phyloP scores from a whole-genome alignment of 2,113 vertebrate species.

The Notarius lentiginosus region DNA sequence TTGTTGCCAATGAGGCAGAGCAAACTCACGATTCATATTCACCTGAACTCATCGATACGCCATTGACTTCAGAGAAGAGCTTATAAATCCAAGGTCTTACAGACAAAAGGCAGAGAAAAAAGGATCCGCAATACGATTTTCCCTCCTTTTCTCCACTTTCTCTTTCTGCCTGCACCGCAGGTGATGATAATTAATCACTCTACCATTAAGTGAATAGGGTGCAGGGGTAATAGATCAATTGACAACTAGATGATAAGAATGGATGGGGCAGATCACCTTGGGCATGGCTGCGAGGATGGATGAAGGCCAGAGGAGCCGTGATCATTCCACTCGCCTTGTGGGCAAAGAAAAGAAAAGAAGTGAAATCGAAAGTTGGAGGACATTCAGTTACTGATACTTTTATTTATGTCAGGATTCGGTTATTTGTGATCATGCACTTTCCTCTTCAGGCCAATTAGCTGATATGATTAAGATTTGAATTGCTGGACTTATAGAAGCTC shows the following conservation, averaged over 20 bases:
- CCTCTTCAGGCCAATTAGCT: background rate
- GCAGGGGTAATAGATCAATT: slow-evolving; percentile 75
- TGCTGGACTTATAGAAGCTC: background rate
- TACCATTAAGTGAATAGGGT: slow-evolving; percentile 70
- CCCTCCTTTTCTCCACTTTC: slow-evolving; percentile 55
- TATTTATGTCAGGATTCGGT: background rate
- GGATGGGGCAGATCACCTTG: slow-evolving; percentile 76
- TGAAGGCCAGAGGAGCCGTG: slow-evolving; percentile 40
- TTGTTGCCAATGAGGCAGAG: background rate
- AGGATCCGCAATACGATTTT: slow-evolving; percentile 43
- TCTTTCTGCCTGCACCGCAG: slow-evolving; percentile 44
- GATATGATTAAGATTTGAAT: background rate
- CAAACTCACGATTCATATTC: slow-evolving; percentile 10
- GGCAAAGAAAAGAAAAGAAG: slow-evolving; percentile 21
- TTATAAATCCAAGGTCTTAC: slow-evolving; percentile 28
- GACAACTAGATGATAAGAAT: slow-evolving; percentile 76
- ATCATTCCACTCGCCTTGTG: slow-evolving; percentile 47
- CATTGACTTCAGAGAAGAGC: slow-evolving; percentile 20
- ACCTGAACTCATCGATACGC: slow-evolving; percentile 6
- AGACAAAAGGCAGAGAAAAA: slow-evolving; percentile 35
- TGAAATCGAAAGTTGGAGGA: background rate
- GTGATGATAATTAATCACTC: slow-evolving; percentile 72
- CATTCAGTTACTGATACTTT: background rate
- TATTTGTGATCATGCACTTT: background rate
- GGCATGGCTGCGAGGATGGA: slow-evolving; percentile 57